Evolutionary conservation across 2,113 vertebrate genomes (phyloP).

Genomic region (Myotis davidii): DNA sequence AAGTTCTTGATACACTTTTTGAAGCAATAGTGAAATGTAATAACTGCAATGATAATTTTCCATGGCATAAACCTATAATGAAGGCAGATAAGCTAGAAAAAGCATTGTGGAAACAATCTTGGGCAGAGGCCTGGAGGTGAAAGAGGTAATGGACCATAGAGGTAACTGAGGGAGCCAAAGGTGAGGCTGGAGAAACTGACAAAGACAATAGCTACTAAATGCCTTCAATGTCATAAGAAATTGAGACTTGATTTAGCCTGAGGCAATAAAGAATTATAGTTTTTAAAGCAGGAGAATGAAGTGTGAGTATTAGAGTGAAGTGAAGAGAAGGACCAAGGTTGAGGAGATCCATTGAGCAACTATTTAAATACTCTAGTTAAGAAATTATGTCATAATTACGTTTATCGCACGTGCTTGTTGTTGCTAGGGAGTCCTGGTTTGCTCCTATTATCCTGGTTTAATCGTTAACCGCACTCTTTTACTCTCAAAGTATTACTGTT

Average conservation of each 20-base stretch:
- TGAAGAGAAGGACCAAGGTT: not conserved
- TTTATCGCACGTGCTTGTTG: not conserved
- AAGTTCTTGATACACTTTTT: not conserved
- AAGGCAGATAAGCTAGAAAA: not conserved
- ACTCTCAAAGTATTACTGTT: not conserved
- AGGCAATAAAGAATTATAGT: not conserved
- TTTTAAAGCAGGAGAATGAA: not conserved
- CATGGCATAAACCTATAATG: not conserved
- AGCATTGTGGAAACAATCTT: not conserved
- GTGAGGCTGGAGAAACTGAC: not conserved
- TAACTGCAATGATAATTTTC: not conserved
- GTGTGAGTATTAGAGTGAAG: not conserved
- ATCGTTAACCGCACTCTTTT: not conserved
- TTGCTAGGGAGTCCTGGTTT: not conserved
- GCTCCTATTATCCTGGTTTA: not conserved
- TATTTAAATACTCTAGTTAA: not conserved
- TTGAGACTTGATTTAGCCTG: not conserved
- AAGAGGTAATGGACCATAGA: not conserved
- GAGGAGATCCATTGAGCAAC: not conserved
- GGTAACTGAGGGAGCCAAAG: not conserved
- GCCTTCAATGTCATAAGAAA: not conserved
- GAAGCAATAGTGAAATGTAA: not conserved
- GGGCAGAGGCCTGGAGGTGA: not conserved
- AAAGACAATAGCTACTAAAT: not conserved
- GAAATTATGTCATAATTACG: not conserved